phyloP scores from a whole-genome alignment of 2,888 invertebrate species.

The Meloe dianella region DNA sequence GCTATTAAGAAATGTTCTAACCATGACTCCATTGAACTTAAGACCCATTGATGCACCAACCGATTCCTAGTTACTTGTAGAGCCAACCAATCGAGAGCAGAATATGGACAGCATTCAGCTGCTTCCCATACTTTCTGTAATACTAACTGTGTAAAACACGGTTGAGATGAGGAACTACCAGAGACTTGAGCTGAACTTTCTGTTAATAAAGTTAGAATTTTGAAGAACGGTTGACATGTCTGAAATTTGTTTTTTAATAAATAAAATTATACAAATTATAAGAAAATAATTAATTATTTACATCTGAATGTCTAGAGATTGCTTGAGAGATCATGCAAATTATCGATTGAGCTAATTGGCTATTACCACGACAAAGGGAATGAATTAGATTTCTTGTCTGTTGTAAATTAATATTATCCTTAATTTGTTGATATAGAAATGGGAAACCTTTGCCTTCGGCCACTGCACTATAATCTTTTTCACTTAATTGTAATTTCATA shows the following conservation, averaged over 20 bases:
- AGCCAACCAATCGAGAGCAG: slow-evolving; percentile 91
- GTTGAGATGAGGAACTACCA: slow-evolving; percentile 76
- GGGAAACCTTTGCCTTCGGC: slow-evolving; percentile 92
- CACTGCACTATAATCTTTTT: slow-evolving; percentile 81
- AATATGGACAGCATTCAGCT: slow-evolving; percentile 89
- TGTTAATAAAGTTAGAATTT: slow-evolving; percentile 84
- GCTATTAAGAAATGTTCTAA: slow-evolving; percentile 87
- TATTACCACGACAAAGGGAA: slow-evolving; percentile 90
- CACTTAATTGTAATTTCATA: slow-evolving; percentile 74
- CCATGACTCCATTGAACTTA: slow-evolving; percentile 92
- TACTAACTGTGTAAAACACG: slow-evolving; percentile 89
- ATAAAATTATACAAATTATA: no score
- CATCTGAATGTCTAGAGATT: slow-evolving; percentile 89
- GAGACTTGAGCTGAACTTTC: slow-evolving; percentile 66
- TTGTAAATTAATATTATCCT: slow-evolving; percentile 89
- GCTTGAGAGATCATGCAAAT: slow-evolving; percentile 90
- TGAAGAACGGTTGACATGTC: slow-evolving; percentile 91
- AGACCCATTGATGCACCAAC: slow-evolving; percentile 88
- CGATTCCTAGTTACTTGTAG: slow-evolving; percentile 86
- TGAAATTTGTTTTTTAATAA: no score
- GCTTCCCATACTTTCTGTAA: slow-evolving; percentile 88
- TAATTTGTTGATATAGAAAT: slow-evolving; percentile 92
- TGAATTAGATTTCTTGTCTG: slow-evolving; percentile 92
- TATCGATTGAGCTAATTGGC: slow-evolving; percentile 84
- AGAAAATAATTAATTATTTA: slow-evolving; percentile 52